Evolutionary conservation across 2,888 invertebrate species (phyloP).

Genomic region (Mystacides longicornis): DNA sequence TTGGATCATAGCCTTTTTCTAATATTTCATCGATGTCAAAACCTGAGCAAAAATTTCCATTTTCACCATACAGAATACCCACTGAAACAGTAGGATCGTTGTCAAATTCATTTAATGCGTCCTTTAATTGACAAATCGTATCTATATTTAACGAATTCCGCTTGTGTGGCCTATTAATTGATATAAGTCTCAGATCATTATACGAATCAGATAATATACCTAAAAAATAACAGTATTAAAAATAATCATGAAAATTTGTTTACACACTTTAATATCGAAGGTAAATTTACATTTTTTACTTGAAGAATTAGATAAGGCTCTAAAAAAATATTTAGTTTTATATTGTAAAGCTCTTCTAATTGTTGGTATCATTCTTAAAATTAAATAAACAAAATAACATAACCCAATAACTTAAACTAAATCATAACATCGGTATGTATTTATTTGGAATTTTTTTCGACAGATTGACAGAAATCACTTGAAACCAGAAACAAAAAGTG

Average conservation of each 20-base stretch:
- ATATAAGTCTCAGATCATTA: constrained; percentile 65
- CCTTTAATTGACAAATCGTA: constrained; percentile 59
- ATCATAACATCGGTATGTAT: no score
- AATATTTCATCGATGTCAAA: constrained; percentile 76
- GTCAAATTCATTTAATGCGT: constrained; percentile 74
- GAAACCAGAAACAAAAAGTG: no score
- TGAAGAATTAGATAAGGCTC: no score
- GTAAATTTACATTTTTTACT: no score
- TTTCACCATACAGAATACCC: constrained; percentile 79
- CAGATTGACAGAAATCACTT: no score
- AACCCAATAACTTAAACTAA: no score
- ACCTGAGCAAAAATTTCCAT: constrained; percentile 92
- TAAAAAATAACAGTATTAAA: constrained; percentile 27
- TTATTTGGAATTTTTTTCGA: no score
- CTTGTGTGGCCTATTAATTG: constrained; percentile 78
- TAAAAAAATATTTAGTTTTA: no score
- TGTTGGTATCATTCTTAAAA: no score
- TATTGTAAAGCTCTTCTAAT: no score
- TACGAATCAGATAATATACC: constrained; percentile 53
- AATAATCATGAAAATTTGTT: constrained; percentile 2
- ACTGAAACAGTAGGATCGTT: constrained; percentile 60
- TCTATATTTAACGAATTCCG: constrained; percentile 74
- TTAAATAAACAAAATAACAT: no score
- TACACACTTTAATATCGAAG: no score
- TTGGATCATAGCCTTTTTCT: constrained; percentile 37